phyloP scores from a whole-genome alignment of 2,113 vertebrate species.

The Pteronura brasiliensis region DNA sequence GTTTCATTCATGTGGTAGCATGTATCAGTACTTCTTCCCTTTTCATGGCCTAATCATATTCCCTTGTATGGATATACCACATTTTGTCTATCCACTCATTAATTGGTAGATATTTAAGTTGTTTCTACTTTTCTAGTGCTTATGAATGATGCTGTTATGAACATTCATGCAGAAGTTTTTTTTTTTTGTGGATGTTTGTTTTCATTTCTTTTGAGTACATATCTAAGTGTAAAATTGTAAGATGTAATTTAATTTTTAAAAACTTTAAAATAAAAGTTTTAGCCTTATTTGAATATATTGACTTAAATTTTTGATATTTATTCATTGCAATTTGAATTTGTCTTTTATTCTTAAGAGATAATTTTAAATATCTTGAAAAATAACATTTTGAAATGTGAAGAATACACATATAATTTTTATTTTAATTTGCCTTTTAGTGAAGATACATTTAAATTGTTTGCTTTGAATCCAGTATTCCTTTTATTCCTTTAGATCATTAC shows the following conservation, averaged over 20 bases:
- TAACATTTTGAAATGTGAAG: background rate
- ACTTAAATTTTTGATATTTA: background rate
- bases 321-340: background rate
- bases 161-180: background rate
- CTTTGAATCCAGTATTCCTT: background rate
- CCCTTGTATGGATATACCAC: background rate
- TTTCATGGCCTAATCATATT: background rate
- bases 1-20: background rate
- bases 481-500: background rate
- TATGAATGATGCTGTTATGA: background rate
- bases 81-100: background rate
- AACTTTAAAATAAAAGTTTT: background rate
- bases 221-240: background rate
- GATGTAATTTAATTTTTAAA: background rate
- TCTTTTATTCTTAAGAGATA: background rate
- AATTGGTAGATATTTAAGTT: background rate
- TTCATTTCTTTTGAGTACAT: background rate
- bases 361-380: background rate
- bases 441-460: background rate
- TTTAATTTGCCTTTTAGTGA: background rate
- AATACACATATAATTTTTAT: background rate
- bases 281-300: background rate
- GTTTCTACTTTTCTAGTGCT: background rate
- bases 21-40: background rate
- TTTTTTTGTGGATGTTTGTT: background rate